Percentiles rank a stretch among this genome's conserved stretches.
These are phyloP conservation scores for Cyprinella venusta DNA, from an alignment of 2,797 vertebrate genomes.

Conservation along the genomic window DNA sequence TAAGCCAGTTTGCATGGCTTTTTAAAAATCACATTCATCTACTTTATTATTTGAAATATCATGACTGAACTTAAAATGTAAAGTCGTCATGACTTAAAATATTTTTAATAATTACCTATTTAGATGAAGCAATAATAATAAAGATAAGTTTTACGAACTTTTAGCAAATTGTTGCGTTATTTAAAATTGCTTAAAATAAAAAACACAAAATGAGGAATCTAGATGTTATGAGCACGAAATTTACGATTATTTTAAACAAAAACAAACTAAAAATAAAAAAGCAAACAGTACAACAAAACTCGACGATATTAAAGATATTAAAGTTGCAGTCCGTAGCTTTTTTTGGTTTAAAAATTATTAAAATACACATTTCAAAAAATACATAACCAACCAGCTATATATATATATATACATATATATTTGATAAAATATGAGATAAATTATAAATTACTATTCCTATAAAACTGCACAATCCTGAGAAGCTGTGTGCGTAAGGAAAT, in stretches of 20 bases:
- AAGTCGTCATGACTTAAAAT: neutral
- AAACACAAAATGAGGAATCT: too few species aligned
- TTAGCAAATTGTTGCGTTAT: neutral
- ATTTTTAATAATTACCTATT: neutral
- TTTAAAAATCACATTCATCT: neutral
- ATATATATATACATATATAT: too few species aligned
- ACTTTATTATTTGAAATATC: neutral
- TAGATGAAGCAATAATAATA: neutral
- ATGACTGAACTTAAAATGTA: neutral
- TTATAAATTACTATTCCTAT: neutral
- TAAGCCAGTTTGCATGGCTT: neutral
- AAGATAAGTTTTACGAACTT: neutral
- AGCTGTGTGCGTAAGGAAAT: conserved; percentile 27
- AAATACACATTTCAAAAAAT: too few species aligned
- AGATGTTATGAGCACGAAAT: too few species aligned
- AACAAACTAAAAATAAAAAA: too few species aligned
- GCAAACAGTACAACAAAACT: too few species aligned
- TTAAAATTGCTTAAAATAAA: neutral
- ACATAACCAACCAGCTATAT: too few species aligned
- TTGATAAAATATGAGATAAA: neutral
- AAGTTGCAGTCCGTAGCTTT: too few species aligned
- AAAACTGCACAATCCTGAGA: neutral
- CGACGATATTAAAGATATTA: too few species aligned
- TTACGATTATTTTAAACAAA: neutral
- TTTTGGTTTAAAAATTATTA: too few species aligned